Conservation (phyloP, 2,888 invertebrate species). For the Orthosia cruda region DNA sequence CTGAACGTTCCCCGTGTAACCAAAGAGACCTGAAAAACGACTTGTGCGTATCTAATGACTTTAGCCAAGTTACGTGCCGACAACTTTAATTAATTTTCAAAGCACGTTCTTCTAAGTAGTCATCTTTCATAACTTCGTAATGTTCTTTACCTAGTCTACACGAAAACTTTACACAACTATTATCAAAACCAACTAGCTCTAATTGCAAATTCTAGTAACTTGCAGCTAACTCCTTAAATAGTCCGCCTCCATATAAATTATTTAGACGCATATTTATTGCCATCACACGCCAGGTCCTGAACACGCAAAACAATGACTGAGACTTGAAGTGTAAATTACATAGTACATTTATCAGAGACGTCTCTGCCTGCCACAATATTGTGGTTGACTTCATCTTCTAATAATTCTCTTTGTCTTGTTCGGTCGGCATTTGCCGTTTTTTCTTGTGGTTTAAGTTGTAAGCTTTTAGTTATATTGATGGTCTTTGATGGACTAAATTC, state of each 20-base stretch:
- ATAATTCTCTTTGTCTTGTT: slow-evolving; percentile 91
- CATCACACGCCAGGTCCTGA: slow-evolving; percentile 66
- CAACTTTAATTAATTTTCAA: too few relatives aligned
- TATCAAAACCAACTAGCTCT: neutral
- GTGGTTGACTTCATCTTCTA: slow-evolving; percentile 91
- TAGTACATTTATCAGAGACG: slow-evolving; percentile 86
- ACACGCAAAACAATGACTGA: slow-evolving; percentile 75
- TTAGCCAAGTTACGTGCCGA: too few relatives aligned
- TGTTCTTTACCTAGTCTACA: neutral
- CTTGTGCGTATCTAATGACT: too few relatives aligned
- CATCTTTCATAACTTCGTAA: neutral
- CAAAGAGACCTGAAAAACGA: too few relatives aligned
- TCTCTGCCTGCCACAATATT: slow-evolving; percentile 88
- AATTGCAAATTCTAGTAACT: slow-evolving; percentile 46
- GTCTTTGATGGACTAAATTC: neutral
- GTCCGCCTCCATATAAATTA: slow-evolving; percentile 54
- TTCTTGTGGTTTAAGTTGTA: slow-evolving; percentile 72
- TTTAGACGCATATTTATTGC: slow-evolving; percentile 66
- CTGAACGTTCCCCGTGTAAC: too few relatives aligned
- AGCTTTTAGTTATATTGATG: slow-evolving; percentile 11
- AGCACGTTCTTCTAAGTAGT: neutral
- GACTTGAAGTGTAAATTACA: slow-evolving; percentile 89
- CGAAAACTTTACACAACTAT: neutral
- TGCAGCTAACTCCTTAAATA: slow-evolving; percentile 46
- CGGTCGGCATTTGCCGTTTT: slow-evolving; percentile 84